Evolutionary conservation across 2,888 invertebrate species (phyloP).

Genomic region (Dasypolia templi): DNA sequence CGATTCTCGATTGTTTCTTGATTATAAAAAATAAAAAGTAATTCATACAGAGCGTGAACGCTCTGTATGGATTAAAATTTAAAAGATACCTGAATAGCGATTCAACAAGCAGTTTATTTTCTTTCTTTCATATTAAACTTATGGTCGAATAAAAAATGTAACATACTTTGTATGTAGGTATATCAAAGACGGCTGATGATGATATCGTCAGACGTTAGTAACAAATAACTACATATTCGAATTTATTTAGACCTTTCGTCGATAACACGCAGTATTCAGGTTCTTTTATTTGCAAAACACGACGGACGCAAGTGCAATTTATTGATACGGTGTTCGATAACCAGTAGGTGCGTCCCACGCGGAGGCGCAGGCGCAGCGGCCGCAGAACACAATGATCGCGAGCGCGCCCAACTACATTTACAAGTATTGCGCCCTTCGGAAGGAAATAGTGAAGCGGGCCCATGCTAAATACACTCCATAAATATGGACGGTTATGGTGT

Average conservation of each 20-base stretch:
- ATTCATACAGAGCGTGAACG: constrained; percentile 68
- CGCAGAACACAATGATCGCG: constrained; percentile 74
- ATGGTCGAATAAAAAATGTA: constrained; percentile 59
- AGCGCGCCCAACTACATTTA: constrained; percentile 74
- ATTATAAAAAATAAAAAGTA: constrained; percentile 85
- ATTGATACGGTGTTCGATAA: constrained; percentile 88
- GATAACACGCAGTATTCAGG: constrained; percentile 83
- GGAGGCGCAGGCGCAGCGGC: constrained; percentile 68
- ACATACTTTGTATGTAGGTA: constrained; percentile 34
- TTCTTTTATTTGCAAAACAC: constrained; percentile 88
- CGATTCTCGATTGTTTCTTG: constrained; percentile 87
- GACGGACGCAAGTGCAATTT: constrained; percentile 88
- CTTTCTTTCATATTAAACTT: constrained; percentile 32
- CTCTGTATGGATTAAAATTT: constrained; percentile 72
- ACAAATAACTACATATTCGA: constrained; percentile 86
- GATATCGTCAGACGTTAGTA: constrained; percentile 82
- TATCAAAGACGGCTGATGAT: constrained; percentile 75
- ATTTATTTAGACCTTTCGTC: constrained; percentile 88
- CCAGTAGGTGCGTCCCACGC: constrained; percentile 88
- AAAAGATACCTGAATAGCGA: constrained; percentile 76
- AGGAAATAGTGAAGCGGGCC: constrained; percentile 81
- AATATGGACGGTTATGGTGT: constrained; percentile 86
- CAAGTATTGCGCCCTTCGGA: constrained; percentile 82
- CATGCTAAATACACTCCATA: constrained; percentile 87
- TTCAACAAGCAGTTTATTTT: constrained; percentile 45